Percentiles rank a stretch among this genome's conserved stretches.
Evolutionary conservation across 2,113 vertebrate genomes (phyloP).

Genomic region (Bagarius yarrelli): DNA sequence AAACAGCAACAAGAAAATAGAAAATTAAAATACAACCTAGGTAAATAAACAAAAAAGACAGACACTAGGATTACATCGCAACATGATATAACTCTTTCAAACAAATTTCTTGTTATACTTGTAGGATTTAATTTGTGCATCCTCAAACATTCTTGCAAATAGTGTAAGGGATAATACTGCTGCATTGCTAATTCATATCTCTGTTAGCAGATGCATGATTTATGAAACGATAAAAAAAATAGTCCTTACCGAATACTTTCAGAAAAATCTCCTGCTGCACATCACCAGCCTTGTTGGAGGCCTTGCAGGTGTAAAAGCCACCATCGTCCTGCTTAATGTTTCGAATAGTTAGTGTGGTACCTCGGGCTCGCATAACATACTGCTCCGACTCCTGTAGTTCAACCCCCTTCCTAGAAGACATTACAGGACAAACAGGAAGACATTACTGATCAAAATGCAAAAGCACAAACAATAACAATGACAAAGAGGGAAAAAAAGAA

Average conservation of each 20-base stretch:
- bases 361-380: constrained; percentile 72
- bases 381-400: constrained; percentile 85
- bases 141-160: neutral
- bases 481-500: neutral
- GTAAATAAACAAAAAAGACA: neutral
- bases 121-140: neutral
- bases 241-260: constrained; percentile 92
- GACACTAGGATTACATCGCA: neutral
- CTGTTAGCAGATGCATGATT: neutral
- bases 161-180: neutral
- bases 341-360: constrained; percentile 82
- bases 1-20: no score
- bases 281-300: constrained; percentile 90
- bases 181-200: neutral
- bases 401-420: constrained; percentile 77
- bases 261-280: constrained; percentile 86
- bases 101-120: neutral
- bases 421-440: constrained; percentile 12
- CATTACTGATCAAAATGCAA: neutral
- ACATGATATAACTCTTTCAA: neutral
- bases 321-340: constrained; percentile 85
- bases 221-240: neutral
- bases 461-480: neutral
- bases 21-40: no score
- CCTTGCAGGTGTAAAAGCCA: constrained; percentile 84